A percentile compares a stretch with the other conserved stretches of the same genome.
These are phyloP conservation scores for Quadroppia sp. DNA, from an alignment of 2,888 invertebrate species.

Conservation along the genomic window DNA sequence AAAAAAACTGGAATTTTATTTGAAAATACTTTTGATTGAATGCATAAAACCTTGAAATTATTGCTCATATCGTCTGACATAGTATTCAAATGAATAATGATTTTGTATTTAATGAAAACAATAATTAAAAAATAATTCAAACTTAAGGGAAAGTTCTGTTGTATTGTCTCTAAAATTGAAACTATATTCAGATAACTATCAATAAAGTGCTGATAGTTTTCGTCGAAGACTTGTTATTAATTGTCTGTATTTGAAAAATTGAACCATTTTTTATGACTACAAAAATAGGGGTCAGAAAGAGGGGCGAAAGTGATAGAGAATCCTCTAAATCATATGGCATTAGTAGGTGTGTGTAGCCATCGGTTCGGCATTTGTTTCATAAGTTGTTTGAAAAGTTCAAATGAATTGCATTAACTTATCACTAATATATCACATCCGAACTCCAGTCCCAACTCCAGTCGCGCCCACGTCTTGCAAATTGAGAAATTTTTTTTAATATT, in stretches of 20 bases:
- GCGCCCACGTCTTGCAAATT: constrained; percentile 2
- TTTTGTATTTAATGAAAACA: not conserved
- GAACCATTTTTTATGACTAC: constrained; percentile 11
- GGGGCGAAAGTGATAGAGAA: not conserved
- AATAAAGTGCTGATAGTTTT: constrained; percentile 24
- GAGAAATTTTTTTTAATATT: not conserved
- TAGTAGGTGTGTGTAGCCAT: constrained; percentile 17
- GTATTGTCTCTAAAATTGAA: not conserved
- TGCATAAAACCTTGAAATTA: not conserved
- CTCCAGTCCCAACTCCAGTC: constrained; percentile 25
- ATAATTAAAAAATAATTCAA: not conserved
- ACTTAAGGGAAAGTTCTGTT: not conserved
- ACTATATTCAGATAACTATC: not conserved
- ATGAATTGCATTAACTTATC: constrained; percentile 31
- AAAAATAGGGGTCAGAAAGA: not conserved
- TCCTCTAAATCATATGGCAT: constrained; percentile 10
- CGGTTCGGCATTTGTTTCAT: not conserved
- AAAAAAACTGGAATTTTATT: not conserved
- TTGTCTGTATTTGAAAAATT: not conserved
- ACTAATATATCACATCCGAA: constrained; percentile 27
- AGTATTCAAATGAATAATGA: constrained; percentile 6
- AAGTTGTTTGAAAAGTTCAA: not conserved
- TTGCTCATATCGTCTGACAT: constrained; percentile 16
- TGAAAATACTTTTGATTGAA: not conserved
- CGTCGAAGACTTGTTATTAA: constrained; percentile 23